Base-by-base conservation (phyloP, 2,888 invertebrate genomes). In the Andrena bucephala region DNA sequence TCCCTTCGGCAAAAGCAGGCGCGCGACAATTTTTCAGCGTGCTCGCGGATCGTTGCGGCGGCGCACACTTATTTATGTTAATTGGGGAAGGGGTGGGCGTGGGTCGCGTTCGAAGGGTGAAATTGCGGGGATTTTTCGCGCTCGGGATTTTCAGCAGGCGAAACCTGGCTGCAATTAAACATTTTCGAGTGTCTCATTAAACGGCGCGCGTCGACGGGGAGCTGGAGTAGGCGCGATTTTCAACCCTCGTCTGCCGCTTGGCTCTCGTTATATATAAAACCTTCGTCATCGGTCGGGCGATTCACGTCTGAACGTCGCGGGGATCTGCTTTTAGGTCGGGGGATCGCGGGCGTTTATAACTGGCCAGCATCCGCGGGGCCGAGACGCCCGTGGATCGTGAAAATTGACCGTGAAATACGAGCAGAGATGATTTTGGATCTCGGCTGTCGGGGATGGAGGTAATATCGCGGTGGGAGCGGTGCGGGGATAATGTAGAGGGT, bases 201-300 rank as follows among this genome's bases (percentile, higher is more conserved):
- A 57, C 57, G 54, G 33, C 27, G 33, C 27, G 50, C 29, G 6
- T 10, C 48, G 48, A 2, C 27, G 8, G 7, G 27, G 77, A 74
- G 72, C 63, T 24, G 20, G 54, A 57, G 54, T 16, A 48, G 42
- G 50, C 36, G 50, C 13, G 36, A 66, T 79, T 77, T 72, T 59
- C 62, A 71, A 66, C n/a, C 68, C 63, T 20, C n/a, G 27, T 57
- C 69, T 36, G 13, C 3, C 13, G 4, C 24, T 2, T 27, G 36
- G n/a, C n/a, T 10, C 59, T 72, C 77, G 24, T 77, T 82, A 76
- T 77, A 83, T 82, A 83, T 69, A 66, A 67, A 75, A 69, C 57
- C 29, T 62, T 69, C 73, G 73, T 86, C 84, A 77, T 81, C 65
- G 73, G 24, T 1, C 13, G 27, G 63, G 65, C 83, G 78, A 85